Base-by-base conservation (phyloP, 2,113 vertebrate species). In the Macaca fascicularis region DNA sequence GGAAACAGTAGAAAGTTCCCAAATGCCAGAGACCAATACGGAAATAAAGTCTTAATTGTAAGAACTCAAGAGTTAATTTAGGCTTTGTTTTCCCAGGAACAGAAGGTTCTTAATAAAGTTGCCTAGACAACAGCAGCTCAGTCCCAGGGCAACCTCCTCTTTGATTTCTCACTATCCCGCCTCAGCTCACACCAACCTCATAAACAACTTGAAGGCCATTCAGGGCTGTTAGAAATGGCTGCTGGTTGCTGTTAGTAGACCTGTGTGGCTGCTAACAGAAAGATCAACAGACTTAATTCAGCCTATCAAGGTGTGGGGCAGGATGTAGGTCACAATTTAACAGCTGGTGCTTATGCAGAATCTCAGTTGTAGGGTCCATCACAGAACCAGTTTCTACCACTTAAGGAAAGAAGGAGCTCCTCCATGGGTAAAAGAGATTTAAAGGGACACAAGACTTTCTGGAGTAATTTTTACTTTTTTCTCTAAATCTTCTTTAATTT, bases 41-140 rank as follows among this genome's bases (percentile, higher is more conserved):
- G 11, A 94, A 83, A 43, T n/a, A 83, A 89, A 89, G 8, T 5
- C 20, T 59, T 59, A 52, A 70, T 79, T 95, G 74, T 70, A 81
- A 83, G 75, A 96, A 48, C 35, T 84, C 43, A 87, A 55, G 74
- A 93, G 89, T 96, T 97, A 97, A 98, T 89, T 84, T 92, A 83
- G 48, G 45, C 40, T 95, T 95, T 48, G 78, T 85, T 96, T 95
- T 91, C 38, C 0, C 0, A 79, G 76, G 20, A 97, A 92, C 84
- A 95, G 87, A 96, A 93, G 67, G 94, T 45, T 93, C 89, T 97
- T 97, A 97, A 94, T 96, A 96, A 97, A 97, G 95, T 98, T 97
- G 57, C 95, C 95, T 90, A 89, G 91, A 97, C 86, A 75, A 97
- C 93, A 93, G 59, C 79, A 94, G 69, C 75, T 93, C 59, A 84